phyloP scores from a whole-genome alignment of 2,113 vertebrate genomes.

The Fulmarus glacialis region DNA sequence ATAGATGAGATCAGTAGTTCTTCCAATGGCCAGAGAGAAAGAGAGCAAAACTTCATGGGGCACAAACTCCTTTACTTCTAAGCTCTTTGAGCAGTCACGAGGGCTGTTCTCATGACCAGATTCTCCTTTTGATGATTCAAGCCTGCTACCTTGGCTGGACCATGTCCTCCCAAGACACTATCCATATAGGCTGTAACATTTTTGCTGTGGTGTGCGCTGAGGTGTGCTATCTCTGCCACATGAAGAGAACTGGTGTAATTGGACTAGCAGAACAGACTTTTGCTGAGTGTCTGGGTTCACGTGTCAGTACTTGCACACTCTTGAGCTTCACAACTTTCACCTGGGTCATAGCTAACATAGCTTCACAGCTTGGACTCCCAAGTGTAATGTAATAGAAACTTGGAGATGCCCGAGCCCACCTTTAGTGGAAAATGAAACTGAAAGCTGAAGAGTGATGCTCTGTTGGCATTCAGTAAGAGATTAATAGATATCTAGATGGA shows the following conservation, averaged over 20 bases:
- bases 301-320: background rate
- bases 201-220: rapidly evolving
- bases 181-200: rapidly evolving
- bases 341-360: background rate
- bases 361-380: background rate
- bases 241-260: background rate
- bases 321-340: background rate
- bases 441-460: background rate
- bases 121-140: background rate
- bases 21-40: background rate
- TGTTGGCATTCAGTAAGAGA: background rate
- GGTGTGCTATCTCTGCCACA: background rate
- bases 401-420: background rate
- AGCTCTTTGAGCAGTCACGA: background rate
- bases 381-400: background rate
- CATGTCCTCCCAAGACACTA: rapidly evolving
- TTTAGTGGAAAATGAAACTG: background rate
- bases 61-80: background rate
- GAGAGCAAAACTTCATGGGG: background rate
- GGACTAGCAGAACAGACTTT: background rate
- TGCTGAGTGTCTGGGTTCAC: background rate
- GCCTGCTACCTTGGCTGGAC: background rate
- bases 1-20: background rate
- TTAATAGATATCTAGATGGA: background rate
- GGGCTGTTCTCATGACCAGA: background rate